Percentiles rank a stretch among this genome's conserved stretches.
These are phyloP conservation scores for Gallinago paraguaiae DNA, from an alignment of 2,113 vertebrate genomes.

Conservation along the genomic window DNA sequence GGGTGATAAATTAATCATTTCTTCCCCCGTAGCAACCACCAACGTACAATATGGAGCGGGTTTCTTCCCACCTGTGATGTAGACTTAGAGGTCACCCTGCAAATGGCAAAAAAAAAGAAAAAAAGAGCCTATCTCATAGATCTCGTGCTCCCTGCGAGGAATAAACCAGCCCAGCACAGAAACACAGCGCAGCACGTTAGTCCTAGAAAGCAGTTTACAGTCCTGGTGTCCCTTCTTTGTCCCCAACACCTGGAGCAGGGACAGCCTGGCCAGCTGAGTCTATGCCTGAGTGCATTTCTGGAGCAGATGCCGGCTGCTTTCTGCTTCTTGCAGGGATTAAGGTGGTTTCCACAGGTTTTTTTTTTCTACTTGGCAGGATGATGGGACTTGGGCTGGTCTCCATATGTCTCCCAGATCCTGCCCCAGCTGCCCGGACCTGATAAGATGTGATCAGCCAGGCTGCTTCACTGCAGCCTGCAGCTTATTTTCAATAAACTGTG, in stretches of 20 bases:
- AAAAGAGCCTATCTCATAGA: rapidly evolving
- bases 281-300: rapidly evolving
- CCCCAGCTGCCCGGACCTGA: neutral
- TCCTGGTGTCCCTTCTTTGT: rapidly evolving
- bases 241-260: neutral
- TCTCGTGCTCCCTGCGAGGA: neutral
- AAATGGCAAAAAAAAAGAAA: neutral
- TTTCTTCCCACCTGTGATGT: neutral
- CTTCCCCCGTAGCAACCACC: neutral
- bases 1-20: constrained; percentile 55
- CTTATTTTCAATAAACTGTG: too few species aligned
- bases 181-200: neutral
- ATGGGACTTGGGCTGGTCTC: neutral
- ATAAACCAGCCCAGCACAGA: neutral
- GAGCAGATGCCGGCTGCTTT: neutral
- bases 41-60: neutral
- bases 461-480: neutral
- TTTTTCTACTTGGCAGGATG: neutral
- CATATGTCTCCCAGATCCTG: rapidly evolving
- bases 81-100: neutral
- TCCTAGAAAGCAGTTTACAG: neutral
- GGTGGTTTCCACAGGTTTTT: rapidly evolving
- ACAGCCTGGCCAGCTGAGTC: neutral
- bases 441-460: too few species aligned
- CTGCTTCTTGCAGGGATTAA: neutral